phyloP scores from a whole-genome alignment of 1,140 invertebrate species.

The Steinernema khuongi region DNA sequence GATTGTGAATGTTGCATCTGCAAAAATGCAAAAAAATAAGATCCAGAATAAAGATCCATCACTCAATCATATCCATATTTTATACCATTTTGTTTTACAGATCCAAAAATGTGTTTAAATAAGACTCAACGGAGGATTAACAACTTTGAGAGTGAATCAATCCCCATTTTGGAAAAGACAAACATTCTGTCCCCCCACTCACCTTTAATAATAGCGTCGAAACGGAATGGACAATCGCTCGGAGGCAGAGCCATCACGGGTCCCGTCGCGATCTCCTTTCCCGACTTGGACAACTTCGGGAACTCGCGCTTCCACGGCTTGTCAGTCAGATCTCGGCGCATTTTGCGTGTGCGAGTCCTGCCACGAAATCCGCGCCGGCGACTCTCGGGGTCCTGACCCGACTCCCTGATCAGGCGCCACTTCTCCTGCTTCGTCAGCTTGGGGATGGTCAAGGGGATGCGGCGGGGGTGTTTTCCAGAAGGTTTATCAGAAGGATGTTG shows the following conservation, averaged over 20 bases:
- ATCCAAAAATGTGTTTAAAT: too few species aligned
- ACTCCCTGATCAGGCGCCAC: conserved; percentile 5
- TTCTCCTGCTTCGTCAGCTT: conserved; percentile 2
- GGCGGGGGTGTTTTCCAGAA: too few species aligned
- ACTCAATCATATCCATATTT: too few species aligned
- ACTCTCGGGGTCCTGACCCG: conserved; percentile 4
- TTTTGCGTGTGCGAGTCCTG: not conserved
- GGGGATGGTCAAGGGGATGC: not conserved
- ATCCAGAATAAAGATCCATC: too few species aligned
- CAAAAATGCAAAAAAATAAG: too few species aligned
- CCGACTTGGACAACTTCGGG: not conserved
- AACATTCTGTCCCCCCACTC: not conserved
- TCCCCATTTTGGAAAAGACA: not conserved
- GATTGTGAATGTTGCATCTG: too few species aligned
- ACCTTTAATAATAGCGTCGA: conserved; percentile 35
- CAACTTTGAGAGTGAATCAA: not conserved
- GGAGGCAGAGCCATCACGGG: conserved; percentile 26
- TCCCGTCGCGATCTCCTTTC: not conserved
- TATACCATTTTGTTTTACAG: too few species aligned
- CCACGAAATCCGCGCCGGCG: not conserved
- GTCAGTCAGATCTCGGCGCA: not conserved
- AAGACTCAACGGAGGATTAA: not conserved
- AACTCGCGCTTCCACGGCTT: conserved; percentile 8
- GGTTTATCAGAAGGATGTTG: too few species aligned
- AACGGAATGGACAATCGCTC: conserved; percentile 26